Evolutionary conservation across 2,888 invertebrate genomes (phyloP).

Genomic region (Syritta pipiens): DNA sequence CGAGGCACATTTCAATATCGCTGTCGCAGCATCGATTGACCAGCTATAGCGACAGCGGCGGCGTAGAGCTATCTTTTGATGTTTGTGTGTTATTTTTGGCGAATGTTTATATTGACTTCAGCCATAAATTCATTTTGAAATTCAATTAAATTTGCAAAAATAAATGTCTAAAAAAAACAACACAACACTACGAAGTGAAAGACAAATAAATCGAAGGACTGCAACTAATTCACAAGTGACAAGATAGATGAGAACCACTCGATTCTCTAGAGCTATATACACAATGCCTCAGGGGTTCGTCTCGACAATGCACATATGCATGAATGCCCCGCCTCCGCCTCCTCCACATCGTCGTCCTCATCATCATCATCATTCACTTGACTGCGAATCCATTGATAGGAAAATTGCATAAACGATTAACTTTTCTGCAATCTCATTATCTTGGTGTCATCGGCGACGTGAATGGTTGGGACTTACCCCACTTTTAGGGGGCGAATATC

Average conservation of each 20-base stretch:
- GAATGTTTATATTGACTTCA: conserved; percentile 66
- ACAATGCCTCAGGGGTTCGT: conserved; percentile 36
- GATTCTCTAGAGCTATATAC: neutral
- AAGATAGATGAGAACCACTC: conserved; percentile 38
- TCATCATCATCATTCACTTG: conserved; percentile 53
- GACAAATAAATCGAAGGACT: conserved; percentile 56
- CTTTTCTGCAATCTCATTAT: conserved; percentile 65
- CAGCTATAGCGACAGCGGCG: neutral
- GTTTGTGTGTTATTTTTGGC: conserved; percentile 67
- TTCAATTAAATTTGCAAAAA: conserved; percentile 62
- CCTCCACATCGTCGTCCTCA: neutral
- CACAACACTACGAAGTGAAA: conserved; percentile 8
- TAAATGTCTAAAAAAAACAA: conserved; percentile 5
- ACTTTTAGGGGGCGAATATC: conserved; percentile 25
- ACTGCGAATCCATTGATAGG: conserved; percentile 63
- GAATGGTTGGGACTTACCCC: conserved; percentile 34
- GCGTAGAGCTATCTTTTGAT: conserved; percentile 28
- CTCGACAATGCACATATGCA: conserved; percentile 7
- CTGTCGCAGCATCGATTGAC: neutral
- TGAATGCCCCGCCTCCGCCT: neutral
- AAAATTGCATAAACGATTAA: conserved; percentile 67
- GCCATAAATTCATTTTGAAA: conserved; percentile 68
- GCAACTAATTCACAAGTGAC: conserved; percentile 42
- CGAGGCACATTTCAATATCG: conserved; percentile 43
- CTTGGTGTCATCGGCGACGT: conserved; percentile 36